phyloP scores from a whole-genome alignment of 2,888 invertebrate species.

The Pseudanteris insignis region DNA sequence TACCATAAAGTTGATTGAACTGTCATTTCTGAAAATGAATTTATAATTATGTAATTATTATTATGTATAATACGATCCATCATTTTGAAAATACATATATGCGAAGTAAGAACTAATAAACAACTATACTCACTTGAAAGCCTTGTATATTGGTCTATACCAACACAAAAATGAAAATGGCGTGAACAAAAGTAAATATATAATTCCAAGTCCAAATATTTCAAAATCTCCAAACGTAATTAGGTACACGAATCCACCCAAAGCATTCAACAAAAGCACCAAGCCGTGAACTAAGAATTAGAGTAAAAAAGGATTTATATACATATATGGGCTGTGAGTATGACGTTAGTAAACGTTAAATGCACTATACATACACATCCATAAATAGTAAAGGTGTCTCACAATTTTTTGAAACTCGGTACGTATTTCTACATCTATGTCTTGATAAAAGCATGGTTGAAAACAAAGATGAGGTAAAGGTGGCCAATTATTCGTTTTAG shows the following conservation, averaged over 20 bases:
- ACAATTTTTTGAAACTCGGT: conserved; percentile 97
- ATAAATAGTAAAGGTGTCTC: conserved; percentile 91
- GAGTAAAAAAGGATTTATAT: conserved; percentile 1
- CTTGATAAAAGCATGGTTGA: conserved; percentile 99
- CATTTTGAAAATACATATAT: too few species aligned
- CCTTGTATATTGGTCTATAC: conserved; percentile 99
- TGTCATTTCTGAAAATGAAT: conserved; percentile 80
- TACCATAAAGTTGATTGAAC: conserved; percentile 99
- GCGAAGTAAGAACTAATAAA: too few species aligned
- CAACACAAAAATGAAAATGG: conserved; percentile 98
- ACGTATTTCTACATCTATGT: conserved; percentile 98
- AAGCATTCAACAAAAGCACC: conserved; percentile 84
- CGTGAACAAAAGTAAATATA: conserved; percentile 90
- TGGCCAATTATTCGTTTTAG: conserved; percentile 95
- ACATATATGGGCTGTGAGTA: too few species aligned
- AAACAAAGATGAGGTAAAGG: conserved; percentile 94
- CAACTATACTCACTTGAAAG: conserved; percentile 86
- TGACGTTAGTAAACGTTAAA: neutral
- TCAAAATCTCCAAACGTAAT: conserved; percentile 72
- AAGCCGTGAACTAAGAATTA: conserved; percentile 84
- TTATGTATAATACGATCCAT: too few species aligned
- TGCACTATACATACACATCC: conserved; percentile 85
- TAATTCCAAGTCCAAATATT: conserved; percentile 86
- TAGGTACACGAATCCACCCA: conserved; percentile 85
- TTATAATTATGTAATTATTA: conserved; percentile 4